Percentiles rank a stretch among this genome's conserved stretches.
Conservation (phyloP, 1,140 invertebrate species). For the Ceratitis capitata region DNA sequence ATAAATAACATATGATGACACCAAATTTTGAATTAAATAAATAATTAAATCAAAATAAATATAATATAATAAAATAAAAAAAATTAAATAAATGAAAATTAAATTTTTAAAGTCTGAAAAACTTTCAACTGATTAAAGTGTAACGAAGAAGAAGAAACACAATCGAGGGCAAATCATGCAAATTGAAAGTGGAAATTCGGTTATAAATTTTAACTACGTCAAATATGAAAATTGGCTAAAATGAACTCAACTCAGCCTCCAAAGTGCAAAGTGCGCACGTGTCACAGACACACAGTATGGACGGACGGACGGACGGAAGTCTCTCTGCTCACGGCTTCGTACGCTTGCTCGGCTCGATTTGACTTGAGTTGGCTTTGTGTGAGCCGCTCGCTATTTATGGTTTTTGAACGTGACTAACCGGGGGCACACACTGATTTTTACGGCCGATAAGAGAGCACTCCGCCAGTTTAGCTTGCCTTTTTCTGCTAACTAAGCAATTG, state of each 20-base stretch:
- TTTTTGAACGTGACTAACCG: slow-evolving; percentile 5
- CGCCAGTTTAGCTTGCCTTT: neutral
- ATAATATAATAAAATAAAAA: neutral
- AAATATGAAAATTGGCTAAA: neutral
- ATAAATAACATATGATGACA: no score
- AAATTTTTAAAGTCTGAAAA: no score
- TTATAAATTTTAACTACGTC: neutral
- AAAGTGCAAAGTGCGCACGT: neutral
- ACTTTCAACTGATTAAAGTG: neutral
- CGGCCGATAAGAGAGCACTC: slow-evolving; percentile 10
- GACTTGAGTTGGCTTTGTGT: neutral
- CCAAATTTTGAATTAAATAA: no score
- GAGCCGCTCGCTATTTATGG: slow-evolving; percentile 14
- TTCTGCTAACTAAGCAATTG: neutral
- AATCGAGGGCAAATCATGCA: neutral
- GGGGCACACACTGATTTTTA: neutral
- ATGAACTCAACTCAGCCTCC: neutral
- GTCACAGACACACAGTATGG: neutral
- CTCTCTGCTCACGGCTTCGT: no score
- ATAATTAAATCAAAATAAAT: no score
- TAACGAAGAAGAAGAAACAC: neutral
- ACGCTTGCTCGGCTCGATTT: neutral
- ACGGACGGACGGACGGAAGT: no score
- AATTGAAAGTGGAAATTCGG: slow-evolving; percentile 14
- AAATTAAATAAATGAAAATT: no score